Evolutionary conservation across 1,140 invertebrate species (phyloP), one percentile per base, ranked within the genome.

Genomic region (Rhyacophila brunnea): DNA sequence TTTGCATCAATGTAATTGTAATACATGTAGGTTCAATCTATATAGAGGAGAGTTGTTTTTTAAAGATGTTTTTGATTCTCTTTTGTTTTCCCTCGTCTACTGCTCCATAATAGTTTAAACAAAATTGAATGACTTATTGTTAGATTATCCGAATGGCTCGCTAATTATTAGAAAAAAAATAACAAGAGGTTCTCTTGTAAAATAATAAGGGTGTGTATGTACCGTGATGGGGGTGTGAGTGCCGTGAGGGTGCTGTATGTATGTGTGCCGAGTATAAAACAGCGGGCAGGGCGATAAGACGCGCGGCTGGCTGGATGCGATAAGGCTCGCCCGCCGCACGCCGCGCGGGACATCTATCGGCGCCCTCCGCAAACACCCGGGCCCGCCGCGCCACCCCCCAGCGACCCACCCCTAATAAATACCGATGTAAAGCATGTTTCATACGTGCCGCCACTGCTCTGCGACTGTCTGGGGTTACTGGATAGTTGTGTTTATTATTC

Each of bases 241-340:
- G 23, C 23, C 9, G 23, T 42, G 48, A 36, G 15, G 51, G 49
- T 35, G 13, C n/a, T 43, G 13, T 57, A 17, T 53, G 42, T 52
- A 40, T 18, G 35, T 35, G 53, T 46, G 62, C 40, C n/a, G 36
- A 18, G 47, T 64, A 56, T 56, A 64, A 64, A 60, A 58, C 53
- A 64, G 52, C 35, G 57, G 62, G 47, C 53, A 28, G 54, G 58
- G 47, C 51, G 62, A 64, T 64, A 64, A 60, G 57, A 49, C 62
- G 57, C 54, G 56, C 62, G 62, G 62, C 62, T 64, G 62, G 62
- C 62, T 52, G 62, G 40, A 45, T 40, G 62, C 55, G 62, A 64
- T 64, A 64, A 64, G 62, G 60, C 47, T 43, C 20, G 36, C 50
- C 35, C 36, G 36, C 54, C 54, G 48, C 47, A 43, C 23, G 23